Evolutionary conservation across 2,113 vertebrate species (phyloP).

Genomic region (Ceratotherium simum): DNA sequence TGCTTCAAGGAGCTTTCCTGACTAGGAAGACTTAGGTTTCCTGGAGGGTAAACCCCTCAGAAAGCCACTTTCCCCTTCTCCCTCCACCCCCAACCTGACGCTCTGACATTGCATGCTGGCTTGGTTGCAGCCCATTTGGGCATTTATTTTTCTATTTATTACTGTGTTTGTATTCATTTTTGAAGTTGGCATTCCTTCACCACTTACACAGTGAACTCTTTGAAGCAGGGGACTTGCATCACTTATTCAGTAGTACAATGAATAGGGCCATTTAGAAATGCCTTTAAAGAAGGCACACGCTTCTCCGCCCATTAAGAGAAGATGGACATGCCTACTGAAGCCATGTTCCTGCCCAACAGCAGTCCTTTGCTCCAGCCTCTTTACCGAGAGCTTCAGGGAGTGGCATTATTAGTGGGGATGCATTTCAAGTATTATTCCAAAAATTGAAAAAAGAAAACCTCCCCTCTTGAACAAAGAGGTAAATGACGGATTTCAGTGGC

Average conservation of each 20-base stretch:
- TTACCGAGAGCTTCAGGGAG: neutral
- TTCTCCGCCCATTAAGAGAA: neutral
- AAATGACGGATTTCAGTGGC: neutral
- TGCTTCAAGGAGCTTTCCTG: neutral
- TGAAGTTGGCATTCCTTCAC: neutral
- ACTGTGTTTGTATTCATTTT: neutral
- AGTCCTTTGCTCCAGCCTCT: neutral
- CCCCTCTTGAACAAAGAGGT: neutral
- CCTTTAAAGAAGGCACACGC: neutral
- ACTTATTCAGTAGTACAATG: neutral
- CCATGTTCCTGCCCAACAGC: neutral
- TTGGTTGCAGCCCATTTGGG: neutral
- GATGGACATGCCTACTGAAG: neutral
- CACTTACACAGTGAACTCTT: neutral
- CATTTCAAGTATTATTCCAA: neutral
- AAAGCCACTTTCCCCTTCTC: neutral
- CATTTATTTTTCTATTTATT: neutral
- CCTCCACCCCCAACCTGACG: neutral
- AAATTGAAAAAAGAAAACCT: neutral
- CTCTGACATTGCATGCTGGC: neutral
- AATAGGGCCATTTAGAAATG: neutral
- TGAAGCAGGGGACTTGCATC: neutral
- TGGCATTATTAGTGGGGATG: neutral
- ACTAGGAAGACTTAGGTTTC: neutral
- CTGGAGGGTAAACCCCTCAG: neutral